Percentiles rank a stretch among this genome's conserved stretches.
phyloP scores from a whole-genome alignment of 2,888 invertebrate species.

The Sarcophaga caerulescens region DNA sequence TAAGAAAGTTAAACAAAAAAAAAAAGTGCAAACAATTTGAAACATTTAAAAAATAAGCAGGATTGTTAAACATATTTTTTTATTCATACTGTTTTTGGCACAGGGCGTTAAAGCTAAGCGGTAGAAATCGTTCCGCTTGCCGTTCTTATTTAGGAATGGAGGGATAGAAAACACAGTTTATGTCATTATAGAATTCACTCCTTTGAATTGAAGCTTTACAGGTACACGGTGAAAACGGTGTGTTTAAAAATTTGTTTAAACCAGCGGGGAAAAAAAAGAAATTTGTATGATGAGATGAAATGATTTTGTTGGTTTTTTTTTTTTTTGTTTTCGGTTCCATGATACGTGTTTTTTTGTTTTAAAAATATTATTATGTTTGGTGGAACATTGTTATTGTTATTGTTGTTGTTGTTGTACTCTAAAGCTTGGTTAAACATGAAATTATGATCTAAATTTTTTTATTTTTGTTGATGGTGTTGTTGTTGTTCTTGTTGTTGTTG shows the following conservation, averaged over 20 bases:
- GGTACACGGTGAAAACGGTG: conserved; percentile 46
- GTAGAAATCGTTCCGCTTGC: too few species aligned
- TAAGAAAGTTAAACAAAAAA: too few species aligned
- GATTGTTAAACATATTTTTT: too few species aligned
- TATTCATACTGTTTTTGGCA: too few species aligned
- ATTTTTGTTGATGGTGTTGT: too few species aligned
- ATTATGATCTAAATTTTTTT: conserved; percentile 65
- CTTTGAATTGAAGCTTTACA: background rate
- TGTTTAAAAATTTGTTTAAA: conserved; percentile 57
- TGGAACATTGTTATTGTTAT: background rate
- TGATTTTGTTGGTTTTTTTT: background rate
- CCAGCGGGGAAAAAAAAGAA: conserved; percentile 34
- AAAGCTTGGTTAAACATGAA: conserved; percentile 64
- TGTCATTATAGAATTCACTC: background rate
- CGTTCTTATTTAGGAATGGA: too few species aligned
- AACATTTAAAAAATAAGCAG: too few species aligned
- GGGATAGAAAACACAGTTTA: background rate
- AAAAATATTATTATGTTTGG: background rate
- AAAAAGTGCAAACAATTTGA: too few species aligned
- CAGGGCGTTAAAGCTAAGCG: too few species aligned
- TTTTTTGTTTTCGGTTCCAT: conserved; percentile 23
- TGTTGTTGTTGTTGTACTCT: conserved; percentile 48
- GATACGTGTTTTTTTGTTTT: conserved; percentile 39
- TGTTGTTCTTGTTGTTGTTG: conserved; percentile 18
- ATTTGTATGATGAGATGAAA: background rate